phyloP scores from a whole-genome alignment of 2,888 invertebrate genomes.

The Venusia cambrica region DNA sequence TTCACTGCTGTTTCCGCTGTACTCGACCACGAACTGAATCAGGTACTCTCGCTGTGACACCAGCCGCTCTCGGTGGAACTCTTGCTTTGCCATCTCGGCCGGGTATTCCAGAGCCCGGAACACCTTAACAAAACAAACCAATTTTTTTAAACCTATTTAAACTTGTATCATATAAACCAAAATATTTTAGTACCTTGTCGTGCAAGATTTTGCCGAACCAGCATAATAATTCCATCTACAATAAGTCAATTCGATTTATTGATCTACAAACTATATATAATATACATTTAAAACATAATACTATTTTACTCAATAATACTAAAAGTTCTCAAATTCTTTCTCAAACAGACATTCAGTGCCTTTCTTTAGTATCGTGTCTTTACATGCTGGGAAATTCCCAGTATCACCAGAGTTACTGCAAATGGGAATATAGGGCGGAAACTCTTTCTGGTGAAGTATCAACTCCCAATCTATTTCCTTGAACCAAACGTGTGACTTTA shows the following conservation, averaged over 20 bases:
- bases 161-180: no score
- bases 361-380: conserved; percentile 71
- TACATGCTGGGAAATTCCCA: conserved; percentile 83
- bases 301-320: conserved; percentile 30
- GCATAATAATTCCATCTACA: no score
- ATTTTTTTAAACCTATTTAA: background rate
- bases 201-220: no score
- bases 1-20: conserved; percentile 73
- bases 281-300: conserved; percentile 10
- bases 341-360: conserved; percentile 74
- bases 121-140: conserved; percentile 74
- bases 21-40: conserved; percentile 82
- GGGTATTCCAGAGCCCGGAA: conserved; percentile 90
- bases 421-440: conserved; percentile 82
- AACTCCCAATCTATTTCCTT: conserved; percentile 89
- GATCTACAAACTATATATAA: conserved; percentile 16
- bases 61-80: conserved; percentile 81
- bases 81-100: conserved; percentile 85
- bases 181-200: no score
- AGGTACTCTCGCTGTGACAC: conserved; percentile 80
- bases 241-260: no score
- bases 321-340: conserved; percentile 86
- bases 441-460: conserved; percentile 87
- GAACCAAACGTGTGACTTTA: conserved; percentile 96
- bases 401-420: conserved; percentile 80